Evolutionary conservation across 2,797 vertebrate species (phyloP).

Genomic region (Pogoniulus pusillus): DNA sequence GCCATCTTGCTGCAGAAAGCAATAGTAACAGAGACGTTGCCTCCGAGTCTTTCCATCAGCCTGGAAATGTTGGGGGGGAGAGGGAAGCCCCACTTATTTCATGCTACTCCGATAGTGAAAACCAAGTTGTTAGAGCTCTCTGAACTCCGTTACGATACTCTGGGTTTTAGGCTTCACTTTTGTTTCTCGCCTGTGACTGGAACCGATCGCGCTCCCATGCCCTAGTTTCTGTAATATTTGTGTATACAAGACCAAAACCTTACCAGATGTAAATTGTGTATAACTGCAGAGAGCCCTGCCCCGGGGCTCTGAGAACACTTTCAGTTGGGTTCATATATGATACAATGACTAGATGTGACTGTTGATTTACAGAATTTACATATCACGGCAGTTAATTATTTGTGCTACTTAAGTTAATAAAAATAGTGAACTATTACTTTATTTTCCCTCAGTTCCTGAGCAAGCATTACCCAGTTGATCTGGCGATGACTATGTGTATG

Average conservation of each 20-base stretch:
- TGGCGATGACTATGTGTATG: constrained; percentile 76
- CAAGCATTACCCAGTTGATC: constrained; percentile 77
- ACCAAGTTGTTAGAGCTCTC: constrained; percentile 64
- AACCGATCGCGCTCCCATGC: constrained; percentile 80
- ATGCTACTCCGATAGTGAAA: constrained; percentile 60
- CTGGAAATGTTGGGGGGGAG: constrained; percentile 16
- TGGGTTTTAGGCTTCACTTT: constrained; percentile 82
- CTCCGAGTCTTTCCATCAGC: constrained; percentile 13
- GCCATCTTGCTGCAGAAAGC: constrained; percentile 66
- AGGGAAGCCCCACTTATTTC: constrained; percentile 57
- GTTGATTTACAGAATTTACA: constrained; percentile 79
- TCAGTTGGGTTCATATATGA: constrained; percentile 78
- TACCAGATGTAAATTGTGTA: constrained; percentile 85
- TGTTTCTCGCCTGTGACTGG: constrained; percentile 86
- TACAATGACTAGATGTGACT: constrained; percentile 82
- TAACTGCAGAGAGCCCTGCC: constrained; percentile 77
- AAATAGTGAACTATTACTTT: constrained; percentile 74
- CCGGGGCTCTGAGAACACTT: constrained; percentile 75
- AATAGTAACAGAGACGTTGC: constrained; percentile 70
- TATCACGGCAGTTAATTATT: constrained; percentile 80
- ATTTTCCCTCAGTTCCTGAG: constrained; percentile 70
- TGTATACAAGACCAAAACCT: constrained; percentile 83
- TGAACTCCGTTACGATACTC: constrained; percentile 68
- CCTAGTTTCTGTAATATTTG: constrained; percentile 85
- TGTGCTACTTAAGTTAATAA: constrained; percentile 85